These are phyloP conservation scores for Lateolabrax maculatus DNA, from an alignment of 2,797 vertebrate genomes.

Conservation along the genomic window DNA sequence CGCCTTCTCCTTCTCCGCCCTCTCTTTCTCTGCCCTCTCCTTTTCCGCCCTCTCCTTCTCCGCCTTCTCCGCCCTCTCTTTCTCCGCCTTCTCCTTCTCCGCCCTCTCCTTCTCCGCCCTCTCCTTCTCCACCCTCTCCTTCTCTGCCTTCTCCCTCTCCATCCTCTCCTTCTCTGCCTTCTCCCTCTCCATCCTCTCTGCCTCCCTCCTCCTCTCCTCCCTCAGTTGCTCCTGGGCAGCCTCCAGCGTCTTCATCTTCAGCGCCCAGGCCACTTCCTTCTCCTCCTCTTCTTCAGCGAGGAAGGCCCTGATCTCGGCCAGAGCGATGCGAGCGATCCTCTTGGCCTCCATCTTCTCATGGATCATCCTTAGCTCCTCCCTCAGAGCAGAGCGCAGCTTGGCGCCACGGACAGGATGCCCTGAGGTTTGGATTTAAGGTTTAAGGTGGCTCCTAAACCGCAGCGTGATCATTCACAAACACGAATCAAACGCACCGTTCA, in stretches of 20 bases:
- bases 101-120: constrained; percentile 9
- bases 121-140: neutral
- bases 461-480: neutral
- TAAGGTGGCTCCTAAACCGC: constrained; percentile 11
- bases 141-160: constrained; percentile 23
- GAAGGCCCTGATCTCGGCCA: constrained; percentile 84
- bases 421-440: constrained; percentile 48
- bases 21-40: constrained; percentile 23
- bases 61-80: constrained; percentile 6
- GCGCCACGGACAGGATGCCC: constrained; percentile 64
- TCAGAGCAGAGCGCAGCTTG: constrained; percentile 87
- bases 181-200: constrained; percentile 17
- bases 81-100: constrained; percentile 4
- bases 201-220: constrained; percentile 44
- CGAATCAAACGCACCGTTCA: neutral
- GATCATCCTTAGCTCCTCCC: constrained; percentile 88
- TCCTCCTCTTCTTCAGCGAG: constrained; percentile 83
- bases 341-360: constrained; percentile 88
- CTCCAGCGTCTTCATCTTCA: constrained; percentile 66
- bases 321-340: constrained; percentile 85
- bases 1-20: constrained; percentile 22
- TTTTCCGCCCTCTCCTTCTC: constrained; percentile 16
- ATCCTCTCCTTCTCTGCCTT: constrained; percentile 12
- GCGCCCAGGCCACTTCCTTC: constrained; percentile 61
- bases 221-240: constrained; percentile 65